Conservation (phyloP, 2,888 invertebrate species). For the Amphipyra berbera region DNA sequence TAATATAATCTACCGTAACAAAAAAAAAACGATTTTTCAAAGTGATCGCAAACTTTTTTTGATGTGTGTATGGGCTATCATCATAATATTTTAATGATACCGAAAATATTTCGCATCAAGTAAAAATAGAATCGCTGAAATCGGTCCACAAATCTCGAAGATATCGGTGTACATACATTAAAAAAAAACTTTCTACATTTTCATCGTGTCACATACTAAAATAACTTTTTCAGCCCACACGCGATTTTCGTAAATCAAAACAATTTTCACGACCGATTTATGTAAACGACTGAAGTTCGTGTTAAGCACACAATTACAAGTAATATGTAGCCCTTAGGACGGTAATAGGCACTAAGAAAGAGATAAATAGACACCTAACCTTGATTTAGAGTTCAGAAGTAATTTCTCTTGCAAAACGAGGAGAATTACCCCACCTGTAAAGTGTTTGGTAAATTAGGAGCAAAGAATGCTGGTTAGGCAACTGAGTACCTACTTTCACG, state of each 20-base stretch:
- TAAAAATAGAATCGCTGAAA: too few relatives aligned
- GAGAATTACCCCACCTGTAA: slow-evolving; percentile 41
- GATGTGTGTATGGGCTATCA: too few relatives aligned
- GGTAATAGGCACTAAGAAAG: slow-evolving; percentile 49
- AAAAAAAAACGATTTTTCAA: too few relatives aligned
- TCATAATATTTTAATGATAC: too few relatives aligned
- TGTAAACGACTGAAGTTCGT: slow-evolving; percentile 53
- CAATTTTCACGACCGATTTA: slow-evolving; percentile 39
- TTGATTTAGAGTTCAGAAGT: slow-evolving; percentile 49
- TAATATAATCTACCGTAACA: too few relatives aligned
- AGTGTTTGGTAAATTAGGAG: slow-evolving; percentile 27
- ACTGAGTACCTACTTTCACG: not conserved
- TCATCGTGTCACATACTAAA: not conserved
- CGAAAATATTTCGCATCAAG: too few relatives aligned
- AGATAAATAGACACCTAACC: slow-evolving; percentile 50
- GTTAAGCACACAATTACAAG: slow-evolving; percentile 44
- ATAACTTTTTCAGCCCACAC: slow-evolving; percentile 5
- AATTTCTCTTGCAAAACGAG: slow-evolving; percentile 38
- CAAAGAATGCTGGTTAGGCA: slow-evolving; percentile 16
- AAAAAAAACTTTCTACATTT: not conserved
- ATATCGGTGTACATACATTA: too few relatives aligned
- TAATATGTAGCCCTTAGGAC: slow-evolving; percentile 41
- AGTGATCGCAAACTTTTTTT: too few relatives aligned
- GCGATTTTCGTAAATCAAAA: slow-evolving; percentile 37
- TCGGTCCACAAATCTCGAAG: too few relatives aligned